Conservation (phyloP, 2,888 invertebrate species). For the Spilosoma lubricipeda region DNA sequence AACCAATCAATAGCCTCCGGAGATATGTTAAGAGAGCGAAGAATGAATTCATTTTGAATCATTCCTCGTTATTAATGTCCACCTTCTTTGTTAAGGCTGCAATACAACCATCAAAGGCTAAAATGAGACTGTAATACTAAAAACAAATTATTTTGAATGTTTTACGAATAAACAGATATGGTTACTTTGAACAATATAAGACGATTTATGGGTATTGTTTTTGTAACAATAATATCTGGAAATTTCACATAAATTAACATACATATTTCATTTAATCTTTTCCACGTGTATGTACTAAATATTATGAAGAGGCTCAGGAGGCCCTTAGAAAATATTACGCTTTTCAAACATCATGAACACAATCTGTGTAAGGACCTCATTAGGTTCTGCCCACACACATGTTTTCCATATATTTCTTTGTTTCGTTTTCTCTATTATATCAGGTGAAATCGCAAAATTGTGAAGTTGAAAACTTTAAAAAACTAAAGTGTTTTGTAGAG, state of each 20-base stretch:
- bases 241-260: conserved; percentile 4
- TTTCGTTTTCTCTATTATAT: neutral
- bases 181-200: neutral
- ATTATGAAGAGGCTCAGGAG: conserved; percentile 13
- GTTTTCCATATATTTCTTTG: neutral
- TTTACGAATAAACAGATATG: neutral
- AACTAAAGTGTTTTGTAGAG: neutral
- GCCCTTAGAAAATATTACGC: conserved; percentile 8
- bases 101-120: no score
- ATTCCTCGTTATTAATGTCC: no score
- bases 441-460: neutral
- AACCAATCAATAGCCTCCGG: no score
- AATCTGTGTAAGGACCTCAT: conserved; percentile 5
- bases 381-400: conserved; percentile 14
- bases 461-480: neutral
- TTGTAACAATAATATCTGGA: neutral
- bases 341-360: conserved; percentile 11
- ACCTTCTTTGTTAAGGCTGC: no score
- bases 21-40: no score
- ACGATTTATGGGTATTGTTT: neutral
- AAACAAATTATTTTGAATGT: neutral
- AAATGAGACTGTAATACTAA: neutral
- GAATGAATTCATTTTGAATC: no score
- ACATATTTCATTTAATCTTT: conserved; percentile 40
- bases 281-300: conserved; percentile 49